Evolutionary conservation across 2,888 invertebrate genomes (phyloP).

Genomic region (Oxycera nigricornis): DNA sequence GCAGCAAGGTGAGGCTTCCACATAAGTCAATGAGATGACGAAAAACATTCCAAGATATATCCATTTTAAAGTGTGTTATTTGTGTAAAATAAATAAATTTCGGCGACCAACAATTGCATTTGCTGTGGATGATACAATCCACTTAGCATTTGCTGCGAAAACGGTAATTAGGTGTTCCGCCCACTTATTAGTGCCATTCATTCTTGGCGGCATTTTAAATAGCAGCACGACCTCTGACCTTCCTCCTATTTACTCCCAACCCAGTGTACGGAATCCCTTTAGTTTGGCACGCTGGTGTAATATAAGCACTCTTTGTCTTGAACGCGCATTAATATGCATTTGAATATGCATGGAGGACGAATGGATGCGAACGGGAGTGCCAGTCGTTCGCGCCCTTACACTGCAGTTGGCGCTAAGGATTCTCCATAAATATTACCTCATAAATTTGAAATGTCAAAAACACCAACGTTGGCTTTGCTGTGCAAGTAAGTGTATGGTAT

Average conservation of each 20-base stretch:
- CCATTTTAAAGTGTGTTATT: too few relatives aligned
- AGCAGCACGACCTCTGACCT: too few relatives aligned
- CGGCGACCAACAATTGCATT: not conserved
- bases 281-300: not conserved
- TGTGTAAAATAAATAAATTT: not conserved
- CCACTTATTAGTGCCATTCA: too few relatives aligned
- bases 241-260: too few relatives aligned
- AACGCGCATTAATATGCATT: not conserved
- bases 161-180: not conserved
- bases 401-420: not conserved
- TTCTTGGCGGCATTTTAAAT: too few relatives aligned
- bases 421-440: not conserved
- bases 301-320: not conserved
- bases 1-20: too few relatives aligned
- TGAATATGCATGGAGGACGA: not conserved
- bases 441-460: slow-evolving; percentile 8
- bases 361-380: not conserved
- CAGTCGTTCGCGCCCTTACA: not conserved
- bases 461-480: not conserved
- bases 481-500: not conserved
- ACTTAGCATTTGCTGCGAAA: not conserved
- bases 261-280: too few relatives aligned
- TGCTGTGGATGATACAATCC: not conserved
- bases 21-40: too few relatives aligned
- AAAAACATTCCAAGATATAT: too few relatives aligned